Conservation (phyloP, 2,888 invertebrate genomes). For the Electrophaes corylata region DNA sequence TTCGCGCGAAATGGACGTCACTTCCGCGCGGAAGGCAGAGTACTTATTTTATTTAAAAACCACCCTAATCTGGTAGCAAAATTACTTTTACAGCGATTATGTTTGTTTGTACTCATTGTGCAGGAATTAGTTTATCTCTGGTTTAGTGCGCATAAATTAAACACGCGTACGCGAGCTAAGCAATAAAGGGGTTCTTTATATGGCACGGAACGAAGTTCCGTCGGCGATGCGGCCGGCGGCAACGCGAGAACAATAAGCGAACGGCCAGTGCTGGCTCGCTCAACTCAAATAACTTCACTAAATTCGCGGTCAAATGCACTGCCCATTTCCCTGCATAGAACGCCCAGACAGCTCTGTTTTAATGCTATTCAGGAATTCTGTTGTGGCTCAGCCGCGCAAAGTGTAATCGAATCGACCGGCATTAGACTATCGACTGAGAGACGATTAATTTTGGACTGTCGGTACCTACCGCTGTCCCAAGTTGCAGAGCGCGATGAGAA, state of each 20-base stretch:
- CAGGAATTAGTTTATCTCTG: slow-evolving; percentile 38
- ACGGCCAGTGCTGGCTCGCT: slow-evolving; percentile 38
- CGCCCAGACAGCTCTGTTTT: slow-evolving; percentile 49
- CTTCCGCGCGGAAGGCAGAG: slow-evolving; percentile 54
- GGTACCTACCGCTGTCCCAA: slow-evolving; percentile 28
- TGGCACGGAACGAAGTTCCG: slow-evolving; percentile 59
- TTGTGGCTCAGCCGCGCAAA: slow-evolving; percentile 47
- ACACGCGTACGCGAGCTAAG: slow-evolving; percentile 55
- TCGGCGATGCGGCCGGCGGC: slow-evolving; percentile 51
- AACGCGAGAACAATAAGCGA: slow-evolving; percentile 60
- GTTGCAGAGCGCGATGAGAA: slow-evolving; percentile 41
- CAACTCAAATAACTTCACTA: slow-evolving; percentile 60
- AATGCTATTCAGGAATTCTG: slow-evolving; percentile 48
- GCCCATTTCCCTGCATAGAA: slow-evolving; percentile 55
- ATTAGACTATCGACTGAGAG: slow-evolving; percentile 39
- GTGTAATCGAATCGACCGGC: slow-evolving; percentile 47
- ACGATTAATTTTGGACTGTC: slow-evolving; percentile 43
- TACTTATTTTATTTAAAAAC: slow-evolving; percentile 58
- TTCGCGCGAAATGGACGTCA: slow-evolving; percentile 72
- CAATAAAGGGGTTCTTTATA: slow-evolving; percentile 71
- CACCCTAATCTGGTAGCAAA: slow-evolving; percentile 46
- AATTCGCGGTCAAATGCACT: slow-evolving; percentile 69
- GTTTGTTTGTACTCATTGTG: slow-evolving; percentile 33
- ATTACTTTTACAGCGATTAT: slow-evolving; percentile 39
- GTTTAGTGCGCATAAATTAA: slow-evolving; percentile 58